Percentiles rank a stretch among this genome's conserved stretches.
phyloP scores from a whole-genome alignment of 2,888 invertebrate species.

The Machimus atricapillus region DNA sequence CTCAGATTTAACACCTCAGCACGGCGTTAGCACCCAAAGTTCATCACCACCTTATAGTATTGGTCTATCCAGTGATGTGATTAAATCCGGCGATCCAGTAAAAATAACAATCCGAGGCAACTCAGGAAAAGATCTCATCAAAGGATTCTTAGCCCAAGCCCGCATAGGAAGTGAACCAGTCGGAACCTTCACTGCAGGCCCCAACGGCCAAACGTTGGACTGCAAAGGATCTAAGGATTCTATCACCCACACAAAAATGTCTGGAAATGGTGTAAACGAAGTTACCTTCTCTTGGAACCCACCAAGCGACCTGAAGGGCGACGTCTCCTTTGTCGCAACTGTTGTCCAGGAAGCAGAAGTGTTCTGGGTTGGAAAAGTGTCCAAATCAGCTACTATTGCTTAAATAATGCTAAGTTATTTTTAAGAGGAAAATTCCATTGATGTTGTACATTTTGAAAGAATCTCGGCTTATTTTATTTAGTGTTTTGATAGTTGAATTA shows the following conservation, averaged over 20 bases:
- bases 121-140: slow-evolving; percentile 64
- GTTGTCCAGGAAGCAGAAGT: slow-evolving; percentile 73
- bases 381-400: slow-evolving; percentile 67
- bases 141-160: slow-evolving; percentile 73
- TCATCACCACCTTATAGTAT: slow-evolving; percentile 68
- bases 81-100: slow-evolving; percentile 61
- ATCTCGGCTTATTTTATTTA: background rate
- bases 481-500: background rate
- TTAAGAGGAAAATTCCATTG: background rate
- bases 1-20: slow-evolving; percentile 73
- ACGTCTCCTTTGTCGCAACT: slow-evolving; percentile 73
- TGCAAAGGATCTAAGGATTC: slow-evolving; percentile 65
- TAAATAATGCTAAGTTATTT: background rate
- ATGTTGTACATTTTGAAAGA: background rate
- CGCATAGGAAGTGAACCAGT: slow-evolving; percentile 68
- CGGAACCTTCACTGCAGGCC: slow-evolving; percentile 68
- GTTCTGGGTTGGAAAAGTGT: slow-evolving; percentile 75
- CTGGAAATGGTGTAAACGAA: slow-evolving; percentile 65
- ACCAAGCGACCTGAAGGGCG: slow-evolving; percentile 68
- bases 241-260: slow-evolving; percentile 73
- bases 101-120: slow-evolving; percentile 62
- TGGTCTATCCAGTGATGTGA: slow-evolving; percentile 59
- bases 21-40: slow-evolving; percentile 68
- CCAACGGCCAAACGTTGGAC: slow-evolving; percentile 60
- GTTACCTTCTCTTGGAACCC: slow-evolving; percentile 71